Conservation (phyloP, 2,888 invertebrate species). For the Macroteleia sp. region DNA sequence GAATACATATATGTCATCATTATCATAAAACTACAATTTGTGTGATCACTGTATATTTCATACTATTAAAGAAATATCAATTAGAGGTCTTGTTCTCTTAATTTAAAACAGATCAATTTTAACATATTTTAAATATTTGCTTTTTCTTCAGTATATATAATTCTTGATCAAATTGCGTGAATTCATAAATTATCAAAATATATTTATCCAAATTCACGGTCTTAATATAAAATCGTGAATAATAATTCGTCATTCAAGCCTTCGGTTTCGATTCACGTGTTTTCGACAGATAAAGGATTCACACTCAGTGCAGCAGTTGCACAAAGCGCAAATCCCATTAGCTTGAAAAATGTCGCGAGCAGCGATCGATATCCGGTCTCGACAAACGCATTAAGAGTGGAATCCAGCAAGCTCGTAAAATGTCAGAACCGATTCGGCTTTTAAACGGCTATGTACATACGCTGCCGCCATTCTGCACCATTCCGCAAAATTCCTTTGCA, state of each 20-base stretch:
- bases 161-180: too few relatives aligned
- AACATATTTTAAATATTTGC: too few relatives aligned
- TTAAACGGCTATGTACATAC: constrained; percentile 39
- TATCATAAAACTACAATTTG: too few relatives aligned
- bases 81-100: too few relatives aligned
- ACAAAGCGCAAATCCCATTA: constrained; percentile 57
- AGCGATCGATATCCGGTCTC: constrained; percentile 57
- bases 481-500: constrained; percentile 31
- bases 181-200: too few relatives aligned
- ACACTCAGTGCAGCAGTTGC: constrained; percentile 48
- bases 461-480: constrained; percentile 7
- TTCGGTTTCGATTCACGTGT: constrained; percentile 36
- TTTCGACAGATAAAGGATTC: constrained; percentile 58
- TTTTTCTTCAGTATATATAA: too few relatives aligned
- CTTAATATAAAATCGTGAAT: constrained; percentile 10
- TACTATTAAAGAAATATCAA: too few relatives aligned
- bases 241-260: constrained; percentile 30
- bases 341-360: constrained; percentile 58
- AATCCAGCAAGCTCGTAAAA: constrained; percentile 47
- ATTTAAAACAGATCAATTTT: too few relatives aligned
- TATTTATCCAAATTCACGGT: not conserved
- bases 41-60: too few relatives aligned
- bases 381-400: constrained; percentile 52
- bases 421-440: constrained; percentile 48
- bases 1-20: too few relatives aligned